Base-by-base conservation (phyloP, 1,140 invertebrate genomes). In the Harlomillsia oculata region DNA sequence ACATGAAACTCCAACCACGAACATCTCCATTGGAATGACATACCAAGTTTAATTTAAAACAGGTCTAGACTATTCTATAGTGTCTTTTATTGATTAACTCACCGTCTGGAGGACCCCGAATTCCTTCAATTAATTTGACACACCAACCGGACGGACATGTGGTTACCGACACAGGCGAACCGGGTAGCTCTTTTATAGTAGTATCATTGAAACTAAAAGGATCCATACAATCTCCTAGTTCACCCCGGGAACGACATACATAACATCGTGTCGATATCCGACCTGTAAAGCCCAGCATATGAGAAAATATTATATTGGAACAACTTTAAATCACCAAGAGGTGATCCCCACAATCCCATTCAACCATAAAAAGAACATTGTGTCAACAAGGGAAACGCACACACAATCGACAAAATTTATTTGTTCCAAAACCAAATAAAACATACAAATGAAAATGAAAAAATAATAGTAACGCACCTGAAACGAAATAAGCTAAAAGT, bases 71-170 rank as follows among this genome's bases (percentile, higher is more conserved):
- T 9, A 30, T 9, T 50, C 11, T 44, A 25, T 21, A 51, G 16
- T 52, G 26, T 2, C 8, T 8, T 49, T n/a, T 26, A 54, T 21
- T 13, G 13, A 29, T 49, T 2, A n/a, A 64, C 58, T 65, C 68
- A 75, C 77, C 77, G 70, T 77, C 75, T 80, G 56, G 80, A 79
- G 43, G 81, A 74, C 69, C 80, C 80, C 55, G 68, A 64, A 59
- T 78, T 78, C 82, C 85, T 72, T 93, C 89, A 21, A 91, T 80
- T 36, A 89, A 82, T 77, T 94, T 95, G 8, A 83, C 85, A 68
- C 90, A 95, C 90, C 90, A 95, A 26, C 89, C 89, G 6, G 88
- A 90, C 9, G 86, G 85, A 70, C 90, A 95, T 1, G 87, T 87
- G 6, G 83, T 76, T 2, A 82, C 78, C 60, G 43, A 20, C n/a